Evolutionary conservation across 37 sponge, comb jelly and placozoan genomes (phyloP).

Genomic region (Tethya wilhelma): DNA sequence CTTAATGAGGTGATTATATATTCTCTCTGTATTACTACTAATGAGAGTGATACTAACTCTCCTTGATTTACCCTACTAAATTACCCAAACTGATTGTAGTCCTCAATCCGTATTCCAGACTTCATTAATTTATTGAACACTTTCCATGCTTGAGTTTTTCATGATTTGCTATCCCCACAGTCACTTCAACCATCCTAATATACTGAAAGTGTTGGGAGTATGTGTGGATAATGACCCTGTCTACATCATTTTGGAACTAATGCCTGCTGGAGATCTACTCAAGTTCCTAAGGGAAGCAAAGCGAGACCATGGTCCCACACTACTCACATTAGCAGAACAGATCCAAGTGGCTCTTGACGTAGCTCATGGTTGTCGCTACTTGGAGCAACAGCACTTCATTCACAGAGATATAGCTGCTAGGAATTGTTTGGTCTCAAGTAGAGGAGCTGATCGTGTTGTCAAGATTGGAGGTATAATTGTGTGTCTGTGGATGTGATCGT

Average conservation of each 20-base stretch:
- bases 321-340: slow-evolving; percentile 77
- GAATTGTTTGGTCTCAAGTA: slow-evolving; percentile 86
- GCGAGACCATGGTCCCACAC: slow-evolving; percentile 60
- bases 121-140: no score
- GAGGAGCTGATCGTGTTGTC: slow-evolving; percentile 78
- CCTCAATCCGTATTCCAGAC: no score
- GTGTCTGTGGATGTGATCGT: neutral
- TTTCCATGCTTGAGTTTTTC: no score
- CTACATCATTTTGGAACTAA: slow-evolving; percentile 89
- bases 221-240: slow-evolving; percentile 83
- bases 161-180: slow-evolving; percentile 26
- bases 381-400: slow-evolving; percentile 81
- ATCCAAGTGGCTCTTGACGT: slow-evolving; percentile 70
- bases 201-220: slow-evolving; percentile 75
- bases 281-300: slow-evolving; percentile 78
- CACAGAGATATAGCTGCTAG: slow-evolving; percentile 87
- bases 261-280: slow-evolving; percentile 84
- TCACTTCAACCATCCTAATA: slow-evolving; percentile 81
- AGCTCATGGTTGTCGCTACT: slow-evolving; percentile 72
- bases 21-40: neutral
- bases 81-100: no score
- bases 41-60: neutral
- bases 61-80: no score
- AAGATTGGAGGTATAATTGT: slow-evolving; percentile 73
- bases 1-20: slow-evolving; percentile 70